These are phyloP conservation scores for Drosophila helvetica DNA, from an alignment of 2,888 invertebrate genomes.

Conservation along the genomic window DNA sequence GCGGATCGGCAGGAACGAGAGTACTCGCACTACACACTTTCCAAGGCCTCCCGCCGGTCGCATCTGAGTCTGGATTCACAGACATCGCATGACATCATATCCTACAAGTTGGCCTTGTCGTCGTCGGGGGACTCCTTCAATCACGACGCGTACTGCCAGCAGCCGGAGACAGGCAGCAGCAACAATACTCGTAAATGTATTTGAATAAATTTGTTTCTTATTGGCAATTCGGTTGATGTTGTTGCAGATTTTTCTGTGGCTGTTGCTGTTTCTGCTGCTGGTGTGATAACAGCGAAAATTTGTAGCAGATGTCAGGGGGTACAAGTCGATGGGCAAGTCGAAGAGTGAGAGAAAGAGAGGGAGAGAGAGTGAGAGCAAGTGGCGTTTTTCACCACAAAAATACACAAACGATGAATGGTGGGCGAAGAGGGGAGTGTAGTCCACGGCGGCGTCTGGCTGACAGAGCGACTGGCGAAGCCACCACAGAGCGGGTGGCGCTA, in stretches of 20 bases:
- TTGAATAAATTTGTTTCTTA: conserved; percentile 63
- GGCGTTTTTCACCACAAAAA: conserved; percentile 73
- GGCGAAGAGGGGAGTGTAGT: conserved; percentile 33
- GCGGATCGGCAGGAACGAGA: background rate
- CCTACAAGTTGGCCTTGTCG: background rate
- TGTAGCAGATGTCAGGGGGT: conserved; percentile 46
- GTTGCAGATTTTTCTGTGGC: conserved; percentile 25
- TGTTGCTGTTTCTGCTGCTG: conserved; percentile 50
- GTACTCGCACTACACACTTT: background rate
- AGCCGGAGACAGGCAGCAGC: conserved; percentile 44
- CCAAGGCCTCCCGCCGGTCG: background rate
- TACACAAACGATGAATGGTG: conserved; percentile 51
- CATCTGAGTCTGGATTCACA: conserved; percentile 51
- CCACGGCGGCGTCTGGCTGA: conserved; percentile 61
- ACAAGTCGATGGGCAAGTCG: background rate
- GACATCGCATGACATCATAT: conserved; percentile 10
- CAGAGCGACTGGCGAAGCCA: conserved; percentile 49
- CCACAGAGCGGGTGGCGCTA: conserved; percentile 48
- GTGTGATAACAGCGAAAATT: conserved; percentile 69
- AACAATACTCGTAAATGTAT: conserved; percentile 61
- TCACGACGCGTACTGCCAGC: background rate
- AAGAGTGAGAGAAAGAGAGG: conserved; percentile 5
- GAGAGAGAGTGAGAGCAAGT: conserved; percentile 29
- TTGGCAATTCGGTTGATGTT: conserved; percentile 59
- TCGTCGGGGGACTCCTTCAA: conserved; percentile 11